These are phyloP conservation scores for Luperina testacea DNA, from an alignment of 2,888 invertebrate genomes.

Conservation along the genomic window DNA sequence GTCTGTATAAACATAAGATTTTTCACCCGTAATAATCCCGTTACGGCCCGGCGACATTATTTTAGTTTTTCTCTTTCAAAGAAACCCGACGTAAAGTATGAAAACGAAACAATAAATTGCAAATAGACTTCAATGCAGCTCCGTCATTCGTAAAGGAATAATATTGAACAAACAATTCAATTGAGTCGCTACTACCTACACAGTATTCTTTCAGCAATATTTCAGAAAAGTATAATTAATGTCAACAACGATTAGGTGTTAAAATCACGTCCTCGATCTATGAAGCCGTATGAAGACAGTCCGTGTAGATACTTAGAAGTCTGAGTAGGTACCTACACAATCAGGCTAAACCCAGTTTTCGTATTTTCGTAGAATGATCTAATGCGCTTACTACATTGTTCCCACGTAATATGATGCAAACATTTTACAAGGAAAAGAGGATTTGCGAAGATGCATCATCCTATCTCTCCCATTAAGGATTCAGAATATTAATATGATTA, in stretches of 20 bases:
- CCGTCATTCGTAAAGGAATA: neutral
- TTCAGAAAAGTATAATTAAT: conserved; percentile 3
- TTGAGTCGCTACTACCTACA: neutral
- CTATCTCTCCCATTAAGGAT: conserved; percentile 3
- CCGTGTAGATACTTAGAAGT: conserved; percentile 62
- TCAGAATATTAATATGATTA: conserved; percentile 29
- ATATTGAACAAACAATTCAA: conserved; percentile 1
- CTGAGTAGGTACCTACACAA: conserved; percentile 64
- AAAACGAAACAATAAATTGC: neutral
- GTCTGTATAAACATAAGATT: neutral
- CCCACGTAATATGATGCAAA: conserved; percentile 16
- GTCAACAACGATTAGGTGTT: conserved; percentile 35
- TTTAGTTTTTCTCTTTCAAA: conserved; percentile 1
- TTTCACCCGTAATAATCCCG: conserved; percentile 5
- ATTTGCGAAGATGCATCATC: conserved; percentile 6
- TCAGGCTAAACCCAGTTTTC: conserved; percentile 63
- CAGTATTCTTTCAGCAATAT: neutral
- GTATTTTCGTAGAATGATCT: conserved; percentile 62
- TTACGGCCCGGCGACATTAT: neutral
- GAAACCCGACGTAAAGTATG: neutral
- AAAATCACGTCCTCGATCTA: conserved; percentile 41
- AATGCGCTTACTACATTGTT: conserved; percentile 52
- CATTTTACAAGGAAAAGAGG: conserved; percentile 14
- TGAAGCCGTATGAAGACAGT: conserved; percentile 64
- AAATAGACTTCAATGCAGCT: conserved; percentile 17